These are phyloP conservation scores for Ataeniobius toweri DNA, from an alignment of 2,797 vertebrate genomes.

Conservation along the genomic window DNA sequence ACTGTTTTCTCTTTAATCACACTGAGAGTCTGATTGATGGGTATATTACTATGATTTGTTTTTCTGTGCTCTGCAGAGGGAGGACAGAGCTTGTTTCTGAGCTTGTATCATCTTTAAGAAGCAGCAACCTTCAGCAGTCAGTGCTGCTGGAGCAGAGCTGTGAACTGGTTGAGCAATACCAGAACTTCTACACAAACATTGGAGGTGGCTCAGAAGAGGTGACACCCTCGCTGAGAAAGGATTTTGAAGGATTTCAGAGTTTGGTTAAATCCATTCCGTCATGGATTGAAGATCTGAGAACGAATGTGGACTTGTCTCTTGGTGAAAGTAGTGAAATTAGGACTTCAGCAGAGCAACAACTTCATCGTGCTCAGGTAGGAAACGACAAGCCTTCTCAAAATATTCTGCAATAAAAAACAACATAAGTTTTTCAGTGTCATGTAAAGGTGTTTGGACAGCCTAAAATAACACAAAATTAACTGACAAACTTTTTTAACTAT, in stretches of 20 bases:
- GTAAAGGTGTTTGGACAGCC: not conserved
- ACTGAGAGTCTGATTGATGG: not conserved
- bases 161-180: constrained; percentile 40
- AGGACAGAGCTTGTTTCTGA: constrained; percentile 32
- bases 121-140: constrained; percentile 33
- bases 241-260: constrained; percentile 3
- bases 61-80: constrained; percentile 29
- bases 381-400: not conserved
- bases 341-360: constrained; percentile 25
- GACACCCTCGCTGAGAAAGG: not conserved
- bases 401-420: not conserved
- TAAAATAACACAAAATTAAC: not conserved
- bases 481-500: not conserved
- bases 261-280: constrained; percentile 6
- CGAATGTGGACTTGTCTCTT: constrained; percentile 6
- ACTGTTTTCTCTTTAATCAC: not conserved
- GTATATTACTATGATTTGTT: not conserved
- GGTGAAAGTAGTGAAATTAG: not conserved
- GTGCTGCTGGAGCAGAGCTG: constrained; percentile 28
- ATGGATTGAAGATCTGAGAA: constrained; percentile 15
- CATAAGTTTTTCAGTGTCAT: not conserved
- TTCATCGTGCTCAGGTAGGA: constrained; percentile 44
- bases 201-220: constrained; percentile 2
- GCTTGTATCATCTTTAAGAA: constrained; percentile 46
- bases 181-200: not conserved